These are phyloP conservation scores for Pangasianodon gigas DNA, from an alignment of 2,113 vertebrate genomes.

Conservation along the genomic window DNA sequence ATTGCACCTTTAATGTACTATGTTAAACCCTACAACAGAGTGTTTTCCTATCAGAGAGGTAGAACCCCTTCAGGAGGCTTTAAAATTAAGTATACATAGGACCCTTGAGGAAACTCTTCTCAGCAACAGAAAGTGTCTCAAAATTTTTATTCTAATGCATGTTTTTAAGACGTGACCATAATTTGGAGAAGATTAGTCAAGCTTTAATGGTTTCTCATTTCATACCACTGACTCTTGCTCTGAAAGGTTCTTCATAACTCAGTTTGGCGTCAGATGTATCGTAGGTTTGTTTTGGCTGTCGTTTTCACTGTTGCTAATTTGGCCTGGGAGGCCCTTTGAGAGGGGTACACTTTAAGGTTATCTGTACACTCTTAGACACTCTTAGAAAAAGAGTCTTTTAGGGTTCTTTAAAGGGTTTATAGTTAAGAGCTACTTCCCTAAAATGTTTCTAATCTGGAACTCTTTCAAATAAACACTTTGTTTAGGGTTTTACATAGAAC, in stretches of 20 bases:
- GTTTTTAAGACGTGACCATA: background rate
- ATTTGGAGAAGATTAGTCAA: background rate
- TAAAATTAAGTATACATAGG: background rate
- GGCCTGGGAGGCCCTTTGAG: background rate
- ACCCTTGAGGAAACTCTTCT: background rate
- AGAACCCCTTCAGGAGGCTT: background rate
- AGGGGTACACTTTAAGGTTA: background rate
- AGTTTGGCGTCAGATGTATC: background rate
- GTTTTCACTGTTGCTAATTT: background rate
- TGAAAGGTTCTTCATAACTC: background rate
- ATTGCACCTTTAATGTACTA: too few relatives aligned
- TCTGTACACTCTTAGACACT: background rate
- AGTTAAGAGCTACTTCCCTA: background rate
- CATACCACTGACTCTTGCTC: background rate
- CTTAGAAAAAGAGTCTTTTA: background rate
- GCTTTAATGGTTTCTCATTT: background rate
- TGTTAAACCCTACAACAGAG: too few relatives aligned
- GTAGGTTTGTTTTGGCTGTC: background rate
- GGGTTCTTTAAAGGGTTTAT: background rate
- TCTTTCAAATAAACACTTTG: background rate
- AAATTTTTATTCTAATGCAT: background rate
- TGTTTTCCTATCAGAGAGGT: too few relatives aligned
- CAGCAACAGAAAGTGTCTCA: background rate
- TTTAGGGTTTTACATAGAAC: background rate
- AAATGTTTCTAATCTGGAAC: background rate